Evolutionary conservation across 2,888 invertebrate species (phyloP), one percentile per base, ranked within the genome.

Genomic region (Ochropleura leucogaster): DNA sequence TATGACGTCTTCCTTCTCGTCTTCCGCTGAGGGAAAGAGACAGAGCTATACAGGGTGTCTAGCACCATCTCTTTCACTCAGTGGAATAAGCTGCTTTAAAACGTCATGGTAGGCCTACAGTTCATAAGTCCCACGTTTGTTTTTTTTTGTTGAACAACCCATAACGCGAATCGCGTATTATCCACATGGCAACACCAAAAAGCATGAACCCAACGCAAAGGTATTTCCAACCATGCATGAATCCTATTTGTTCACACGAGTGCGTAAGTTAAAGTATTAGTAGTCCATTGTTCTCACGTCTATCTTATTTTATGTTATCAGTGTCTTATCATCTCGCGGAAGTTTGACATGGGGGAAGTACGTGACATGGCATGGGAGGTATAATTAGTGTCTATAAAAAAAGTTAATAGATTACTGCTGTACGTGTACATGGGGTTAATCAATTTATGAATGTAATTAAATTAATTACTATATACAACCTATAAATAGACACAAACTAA

Each of bases 211-310:
- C 3, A 68, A 16, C n/a, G 53, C 14, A 8, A 47, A 59, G 42
- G n/a, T 51, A 73, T 57, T 67, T 73, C 10, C 44, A n/a, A 64
- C 12, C 47, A n/a, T 14, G 44, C 44, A 62, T 20, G 18, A 59
- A 68, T 68, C 44, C 7, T 78, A 63, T 79, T 79, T 79, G 40
- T 42, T 66, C 30, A 47, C 5, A 51, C 46, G 7, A 14, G 63
- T 74, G 67, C 74, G 63, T 68, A 64, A 73, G 16, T 51, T 42
- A 10, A 5, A 47, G 51, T 57, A 67, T 74, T 66, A 64, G 16
- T 59, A 20, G 55, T 66, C 59, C 64, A 78, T 80, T 80, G 80
- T 78, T 80, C 74, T 80, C 68, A 53, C 12, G 42, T 47, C 30
- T 44, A 18, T 44, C 42, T n/a, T 1, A 44, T n/a, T 44, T 44